These are phyloP conservation scores for Deilephila elpenor DNA, from an alignment of 2,888 invertebrate species.

Conservation along the genomic window DNA sequence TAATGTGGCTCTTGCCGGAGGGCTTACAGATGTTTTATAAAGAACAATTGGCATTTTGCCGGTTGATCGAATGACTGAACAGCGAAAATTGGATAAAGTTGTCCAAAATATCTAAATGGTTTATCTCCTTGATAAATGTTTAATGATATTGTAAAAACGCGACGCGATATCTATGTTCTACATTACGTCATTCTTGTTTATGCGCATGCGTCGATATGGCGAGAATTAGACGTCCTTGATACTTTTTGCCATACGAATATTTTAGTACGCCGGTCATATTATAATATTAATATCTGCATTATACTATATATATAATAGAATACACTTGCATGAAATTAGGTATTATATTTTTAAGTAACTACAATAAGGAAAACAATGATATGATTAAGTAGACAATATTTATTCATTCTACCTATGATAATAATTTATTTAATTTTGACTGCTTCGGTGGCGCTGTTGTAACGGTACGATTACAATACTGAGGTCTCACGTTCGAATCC, in stretches of 20 bases:
- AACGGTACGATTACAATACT: no score
- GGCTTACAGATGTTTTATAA: slow-evolving; percentile 53
- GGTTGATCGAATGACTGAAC: slow-evolving; percentile 4
- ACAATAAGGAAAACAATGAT: no score
- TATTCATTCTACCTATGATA: no score
- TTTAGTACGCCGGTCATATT: no score
- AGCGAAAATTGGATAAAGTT: neutral
- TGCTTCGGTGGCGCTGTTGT: no score
- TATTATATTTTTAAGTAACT: no score
- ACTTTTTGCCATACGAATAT: neutral
- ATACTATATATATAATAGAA: no score
- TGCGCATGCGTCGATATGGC: slow-evolving; percentile 10
- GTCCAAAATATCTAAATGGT: neutral
- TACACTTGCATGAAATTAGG: no score
- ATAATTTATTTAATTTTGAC: no score
- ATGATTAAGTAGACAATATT: no score
- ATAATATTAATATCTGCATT: no score
- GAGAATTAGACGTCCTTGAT: neutral
- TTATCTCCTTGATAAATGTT: neutral
- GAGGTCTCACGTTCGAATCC: no score
- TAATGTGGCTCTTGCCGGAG: slow-evolving; percentile 54
- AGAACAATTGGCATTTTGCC: slow-evolving; percentile 41
- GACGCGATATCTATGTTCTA: neutral
- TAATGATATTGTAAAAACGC: neutral
- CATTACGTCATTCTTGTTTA: neutral